These are phyloP conservation scores for Hartigia nigra DNA, from an alignment of 2,888 invertebrate genomes.

Conservation along the genomic window DNA sequence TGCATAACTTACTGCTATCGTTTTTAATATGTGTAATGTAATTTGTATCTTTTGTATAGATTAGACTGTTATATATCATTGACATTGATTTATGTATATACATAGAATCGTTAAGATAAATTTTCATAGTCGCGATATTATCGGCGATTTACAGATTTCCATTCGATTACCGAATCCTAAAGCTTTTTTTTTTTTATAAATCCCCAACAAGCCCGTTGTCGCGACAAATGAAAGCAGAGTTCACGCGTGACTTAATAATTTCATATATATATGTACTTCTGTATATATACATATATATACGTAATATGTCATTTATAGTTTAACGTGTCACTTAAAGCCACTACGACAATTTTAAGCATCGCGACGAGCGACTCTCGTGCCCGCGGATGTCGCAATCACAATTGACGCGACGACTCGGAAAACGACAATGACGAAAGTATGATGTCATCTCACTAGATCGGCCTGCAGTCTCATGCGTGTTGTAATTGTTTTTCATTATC, in stretches of 20 bases:
- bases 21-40: background rate
- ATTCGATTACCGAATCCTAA: background rate
- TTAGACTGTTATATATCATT: background rate
- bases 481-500: background rate
- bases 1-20: background rate
- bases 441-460: background rate
- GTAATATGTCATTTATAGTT: conserved; percentile 3
- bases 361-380: conserved; percentile 5
- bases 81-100: background rate
- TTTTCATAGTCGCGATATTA: background rate
- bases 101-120: background rate
- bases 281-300: background rate
- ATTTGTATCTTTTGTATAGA: background rate
- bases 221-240: background rate
- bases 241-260: background rate
- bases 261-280: too few relatives aligned
- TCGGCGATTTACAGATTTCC: background rate
- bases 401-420: background rate
- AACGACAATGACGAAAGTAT: background rate
- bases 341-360: background rate
- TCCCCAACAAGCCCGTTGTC: background rate
- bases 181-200: background rate
- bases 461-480: background rate
- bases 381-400: conserved; percentile 21
- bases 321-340: conserved; percentile 17